Evolutionary conservation across 2,113 vertebrate genomes (phyloP).

Genomic region (Neopipo cinnamomea): DNA sequence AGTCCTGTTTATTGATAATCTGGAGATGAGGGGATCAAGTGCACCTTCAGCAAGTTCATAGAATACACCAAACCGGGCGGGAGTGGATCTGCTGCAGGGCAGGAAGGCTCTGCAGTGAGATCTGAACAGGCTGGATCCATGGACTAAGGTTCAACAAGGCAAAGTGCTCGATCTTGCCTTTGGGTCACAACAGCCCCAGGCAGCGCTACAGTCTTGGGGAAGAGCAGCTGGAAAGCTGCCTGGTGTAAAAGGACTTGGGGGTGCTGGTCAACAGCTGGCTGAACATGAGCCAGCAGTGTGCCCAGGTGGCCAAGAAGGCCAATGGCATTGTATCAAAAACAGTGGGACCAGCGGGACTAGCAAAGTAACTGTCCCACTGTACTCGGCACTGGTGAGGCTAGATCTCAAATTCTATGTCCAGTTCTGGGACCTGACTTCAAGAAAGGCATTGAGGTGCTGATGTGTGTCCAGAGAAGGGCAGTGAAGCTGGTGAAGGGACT

Average conservation of each 20-base stretch:
- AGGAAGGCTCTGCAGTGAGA: neutral
- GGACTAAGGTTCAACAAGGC: neutral
- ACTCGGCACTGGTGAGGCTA: neutral
- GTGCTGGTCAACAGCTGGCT: neutral
- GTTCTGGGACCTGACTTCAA: neutral
- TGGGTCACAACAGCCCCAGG: neutral
- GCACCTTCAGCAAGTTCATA: too few relatives aligned
- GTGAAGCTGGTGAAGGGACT: neutral
- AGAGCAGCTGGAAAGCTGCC: neutral
- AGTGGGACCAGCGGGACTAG: neutral
- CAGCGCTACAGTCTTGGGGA: neutral
- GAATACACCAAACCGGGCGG: fast-evolving
- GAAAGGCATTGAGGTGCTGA: neutral
- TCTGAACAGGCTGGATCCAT: neutral
- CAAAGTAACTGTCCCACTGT: neutral
- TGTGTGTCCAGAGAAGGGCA: neutral
- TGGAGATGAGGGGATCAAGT: fast-evolving
- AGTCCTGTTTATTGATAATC: neutral
- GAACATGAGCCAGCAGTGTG: neutral
- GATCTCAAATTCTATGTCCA: neutral
- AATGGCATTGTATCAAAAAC: neutral
- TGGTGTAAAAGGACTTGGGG: fast-evolving
- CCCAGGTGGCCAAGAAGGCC: neutral
- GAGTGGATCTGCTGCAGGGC: neutral
- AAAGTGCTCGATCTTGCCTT: neutral